Base-by-base conservation (phyloP, 2,113 vertebrate genomes). In the Hyla sarda region DNA sequence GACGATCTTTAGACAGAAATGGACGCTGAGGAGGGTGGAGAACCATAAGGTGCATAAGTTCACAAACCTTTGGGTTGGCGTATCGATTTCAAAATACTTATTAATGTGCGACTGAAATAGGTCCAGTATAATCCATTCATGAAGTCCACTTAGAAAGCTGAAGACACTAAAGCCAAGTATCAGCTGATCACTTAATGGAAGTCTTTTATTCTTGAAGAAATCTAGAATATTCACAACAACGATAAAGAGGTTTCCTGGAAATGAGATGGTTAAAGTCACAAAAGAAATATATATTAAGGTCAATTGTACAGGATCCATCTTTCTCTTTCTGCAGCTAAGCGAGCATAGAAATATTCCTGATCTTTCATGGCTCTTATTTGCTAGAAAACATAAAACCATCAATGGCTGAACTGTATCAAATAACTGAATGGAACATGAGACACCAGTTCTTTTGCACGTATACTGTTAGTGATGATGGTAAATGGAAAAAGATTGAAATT, bases 181-280 rank as follows among this genome's bases (percentile, higher is more conserved):
- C 2, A 67, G 62, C 62, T 32, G 62, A 32, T 67, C 62, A 67
- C 28, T 82, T 48, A 82, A n/a, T 17, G 21, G 6, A 65, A 82
- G 41, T 48, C 41, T 69, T 30, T 5, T 48, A 37, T 82, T 67
- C 37, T 82, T 50, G 60, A 1, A 19, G 13, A 37, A 69, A 47
- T 69, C 45, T 16, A 47, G 41, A 48, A 82, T 9, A 30, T 69
- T 28, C 13, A 82, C 37, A 32, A 30, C 37, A 47, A 82, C 17
- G 34, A 82, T 65, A 25, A 82, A 67, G 32, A 69, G 14, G n/a
- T 21, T 28, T 48, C 58, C 80, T 30, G 80, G 80, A 17, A 50
- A n/a, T 25, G 60, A 50, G 6, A 30, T 8, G 9, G 67, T 9
- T 1, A 69, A 9, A 48, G 80, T 47, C 37, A 69, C n/a, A 1